phyloP scores from a whole-genome alignment of 2,113 vertebrate species.

The Enhydra lutris region DNA sequence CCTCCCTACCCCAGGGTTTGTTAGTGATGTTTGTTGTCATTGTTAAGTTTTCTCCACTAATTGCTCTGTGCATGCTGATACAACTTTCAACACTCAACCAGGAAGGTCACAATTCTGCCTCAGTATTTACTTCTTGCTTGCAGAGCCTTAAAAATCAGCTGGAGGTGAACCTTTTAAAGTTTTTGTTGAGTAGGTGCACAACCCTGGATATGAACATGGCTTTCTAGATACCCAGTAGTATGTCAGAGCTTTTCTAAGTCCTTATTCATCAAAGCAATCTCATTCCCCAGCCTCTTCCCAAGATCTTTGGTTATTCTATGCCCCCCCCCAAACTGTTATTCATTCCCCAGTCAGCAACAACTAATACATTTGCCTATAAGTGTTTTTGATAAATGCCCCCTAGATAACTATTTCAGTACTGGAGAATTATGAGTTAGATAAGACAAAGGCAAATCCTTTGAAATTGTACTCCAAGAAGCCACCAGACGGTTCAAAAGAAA shows the following conservation, averaged over 20 bases:
- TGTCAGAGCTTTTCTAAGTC: neutral
- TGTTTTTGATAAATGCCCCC: neutral
- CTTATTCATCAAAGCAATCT: neutral
- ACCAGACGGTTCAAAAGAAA: neutral
- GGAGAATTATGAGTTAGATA: neutral
- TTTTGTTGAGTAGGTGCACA: neutral
- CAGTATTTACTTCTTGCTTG: neutral
- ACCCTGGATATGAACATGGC: neutral
- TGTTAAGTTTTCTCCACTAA: neutral
- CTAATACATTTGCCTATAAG: neutral
- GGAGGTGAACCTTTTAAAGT: neutral
- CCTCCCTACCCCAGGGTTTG: neutral
- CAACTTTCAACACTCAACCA: too few species aligned
- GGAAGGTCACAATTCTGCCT: neutral
- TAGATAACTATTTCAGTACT: neutral
- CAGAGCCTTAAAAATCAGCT: neutral
- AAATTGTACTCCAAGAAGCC: neutral
- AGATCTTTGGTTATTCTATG: neutral
- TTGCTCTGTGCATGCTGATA: neutral
- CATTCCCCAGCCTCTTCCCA: neutral
- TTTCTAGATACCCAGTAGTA: neutral
- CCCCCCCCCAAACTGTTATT: neutral
- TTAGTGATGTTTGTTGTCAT: neutral
- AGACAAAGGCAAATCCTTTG: neutral
- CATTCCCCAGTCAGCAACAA: neutral